phyloP scores from a whole-genome alignment of 2,113 vertebrate genomes.

The Carlito syrichta region DNA sequence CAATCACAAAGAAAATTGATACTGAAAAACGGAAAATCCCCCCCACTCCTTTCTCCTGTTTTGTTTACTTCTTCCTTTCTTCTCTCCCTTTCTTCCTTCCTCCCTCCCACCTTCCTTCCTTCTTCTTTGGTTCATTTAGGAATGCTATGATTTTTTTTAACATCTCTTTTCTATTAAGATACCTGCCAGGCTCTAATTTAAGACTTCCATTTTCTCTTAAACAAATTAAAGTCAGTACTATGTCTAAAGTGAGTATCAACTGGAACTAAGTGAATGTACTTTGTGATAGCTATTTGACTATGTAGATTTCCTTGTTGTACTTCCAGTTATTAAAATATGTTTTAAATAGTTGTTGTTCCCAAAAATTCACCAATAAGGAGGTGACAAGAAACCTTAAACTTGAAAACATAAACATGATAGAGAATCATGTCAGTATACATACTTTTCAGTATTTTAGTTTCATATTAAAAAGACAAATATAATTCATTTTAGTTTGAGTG shows the following conservation, averaged over 20 bases:
- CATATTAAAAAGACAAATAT: neutral
- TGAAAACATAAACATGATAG: neutral
- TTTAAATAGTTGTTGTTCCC: neutral
- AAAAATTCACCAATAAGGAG: neutral
- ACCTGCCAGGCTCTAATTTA: neutral
- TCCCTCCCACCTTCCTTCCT: rapidly evolving
- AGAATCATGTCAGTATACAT: neutral
- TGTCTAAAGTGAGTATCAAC: neutral
- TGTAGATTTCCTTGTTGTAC: no score
- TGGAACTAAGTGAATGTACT: neutral
- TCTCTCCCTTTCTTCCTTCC: neutral
- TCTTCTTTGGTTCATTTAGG: no score
- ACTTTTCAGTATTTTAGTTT: neutral
- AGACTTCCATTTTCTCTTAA: neutral
- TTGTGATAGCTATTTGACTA: neutral
- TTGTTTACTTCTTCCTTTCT: no score
- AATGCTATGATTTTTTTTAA: no score
- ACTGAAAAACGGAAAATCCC: no score
- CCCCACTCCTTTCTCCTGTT: neutral
- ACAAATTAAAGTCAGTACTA: neutral
- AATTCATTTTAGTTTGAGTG: neutral
- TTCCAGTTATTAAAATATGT: neutral
- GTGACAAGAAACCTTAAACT: neutral
- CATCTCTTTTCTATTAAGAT: neutral
- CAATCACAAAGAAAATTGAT: neutral